Base-by-base conservation (phyloP, 2,888 invertebrate species). In the Rotaria macrura region DNA sequence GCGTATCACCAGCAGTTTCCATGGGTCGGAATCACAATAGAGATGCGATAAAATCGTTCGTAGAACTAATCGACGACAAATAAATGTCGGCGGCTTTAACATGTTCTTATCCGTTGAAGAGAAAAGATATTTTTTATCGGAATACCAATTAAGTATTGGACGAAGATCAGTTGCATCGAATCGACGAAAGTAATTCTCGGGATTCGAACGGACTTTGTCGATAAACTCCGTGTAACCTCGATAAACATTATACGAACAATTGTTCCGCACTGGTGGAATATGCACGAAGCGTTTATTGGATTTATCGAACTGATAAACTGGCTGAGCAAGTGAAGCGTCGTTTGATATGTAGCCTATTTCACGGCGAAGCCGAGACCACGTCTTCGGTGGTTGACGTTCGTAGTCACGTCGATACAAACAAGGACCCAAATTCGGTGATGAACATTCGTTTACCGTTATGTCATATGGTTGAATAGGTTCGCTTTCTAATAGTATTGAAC, bases 301-400 rank as follows among this genome's bases (percentile, higher is more conserved):
- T 43, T 79, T 79, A 79, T 79, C n/a, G 2, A 79, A 43, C 25
- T 43, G 1, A 79, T 79, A 79, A 43, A 14, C 43, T 43, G 79
- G 79, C n/a, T 79, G 79, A 79, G 23, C 0, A n/a, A 79, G n/a
- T n/a, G 79, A 40, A 79, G 43, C 79, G 43, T 79, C 43, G n/a
- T 14, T 43, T 43, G 79, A 79, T 4, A 79, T 43, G 14, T 40
- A n/a, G 43, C 79, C 79, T 7, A 79, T 79, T 43, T 79, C 79
- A 79, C 79, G 79, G n/a, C 79, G 79, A 79, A 79, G 79, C 12
- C 43, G 43, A n/a, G 79, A 43, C 79, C 79, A 79, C 7, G 79
- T 79, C 43, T 79, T 79, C 5, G 79, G 79, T 79, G 79, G 79
- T 43, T 79, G 40, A 79, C 79, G 14, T 79, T 43, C 43, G n/a